phyloP scores from a whole-genome alignment of 2,113 vertebrate genomes.

The Tragelaphus strepsiceros region DNA sequence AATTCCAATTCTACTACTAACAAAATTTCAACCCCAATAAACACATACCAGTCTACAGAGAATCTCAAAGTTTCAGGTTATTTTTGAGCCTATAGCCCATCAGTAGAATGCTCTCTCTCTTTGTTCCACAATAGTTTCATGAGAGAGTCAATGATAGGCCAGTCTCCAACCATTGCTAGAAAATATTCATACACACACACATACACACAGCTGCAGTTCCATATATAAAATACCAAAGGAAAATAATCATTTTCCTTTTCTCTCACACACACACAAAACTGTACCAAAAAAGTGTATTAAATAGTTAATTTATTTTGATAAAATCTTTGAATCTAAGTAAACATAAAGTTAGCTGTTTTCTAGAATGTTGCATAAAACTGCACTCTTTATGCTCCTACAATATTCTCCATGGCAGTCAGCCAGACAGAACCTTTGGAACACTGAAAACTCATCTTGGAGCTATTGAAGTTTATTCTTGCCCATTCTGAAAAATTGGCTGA shows the following conservation, averaged over 20 bases:
- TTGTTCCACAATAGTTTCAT: background rate
- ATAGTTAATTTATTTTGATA: background rate
- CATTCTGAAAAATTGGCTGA: conserved; percentile 62
- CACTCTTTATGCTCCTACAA: background rate
- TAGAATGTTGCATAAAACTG: background rate
- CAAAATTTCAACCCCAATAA: background rate
- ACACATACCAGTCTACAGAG: background rate
- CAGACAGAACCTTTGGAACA: conserved; percentile 32
- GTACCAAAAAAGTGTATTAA: background rate
- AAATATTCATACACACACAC: background rate
- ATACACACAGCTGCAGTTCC: background rate
- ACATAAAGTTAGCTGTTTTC: conserved; percentile 4
- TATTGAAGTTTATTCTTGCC: conserved; percentile 40
- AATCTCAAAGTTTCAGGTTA: background rate
- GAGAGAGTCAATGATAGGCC: background rate
- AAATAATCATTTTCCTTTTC: background rate
- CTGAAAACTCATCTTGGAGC: conserved; percentile 19
- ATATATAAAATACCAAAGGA: background rate
- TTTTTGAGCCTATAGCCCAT: background rate
- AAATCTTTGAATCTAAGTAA: background rate
- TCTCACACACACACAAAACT: background rate
- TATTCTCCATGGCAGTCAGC: conserved; percentile 2
- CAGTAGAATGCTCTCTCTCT: background rate
- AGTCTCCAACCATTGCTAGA: background rate
- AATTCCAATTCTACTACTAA: background rate